Conservation (phyloP, 2,888 invertebrate species). For the Epistrophe eligans region DNA sequence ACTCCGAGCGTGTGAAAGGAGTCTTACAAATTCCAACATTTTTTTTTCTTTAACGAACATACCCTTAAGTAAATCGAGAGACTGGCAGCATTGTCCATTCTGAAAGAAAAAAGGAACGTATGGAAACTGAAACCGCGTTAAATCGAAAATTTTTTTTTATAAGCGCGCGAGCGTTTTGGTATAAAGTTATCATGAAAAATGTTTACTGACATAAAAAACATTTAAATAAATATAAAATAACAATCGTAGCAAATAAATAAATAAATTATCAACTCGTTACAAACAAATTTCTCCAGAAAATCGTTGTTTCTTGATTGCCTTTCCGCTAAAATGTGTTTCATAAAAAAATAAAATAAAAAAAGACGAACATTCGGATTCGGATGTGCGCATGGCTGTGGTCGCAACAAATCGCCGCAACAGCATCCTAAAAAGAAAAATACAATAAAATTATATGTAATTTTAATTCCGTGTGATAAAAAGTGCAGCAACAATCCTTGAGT, state of each 20-base stretch:
- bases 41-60: not conserved
- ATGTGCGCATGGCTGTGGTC: slow-evolving; percentile 72
- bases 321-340: slow-evolving; percentile 15
- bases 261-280: not conserved
- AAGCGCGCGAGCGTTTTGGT: slow-evolving; percentile 42
- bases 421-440: slow-evolving; percentile 41
- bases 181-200: slow-evolving; percentile 27
- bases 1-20: too few species aligned
- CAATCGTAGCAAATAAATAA: not conserved
- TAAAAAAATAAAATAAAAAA: slow-evolving; percentile 9
- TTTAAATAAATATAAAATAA: not conserved
- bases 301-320: not conserved
- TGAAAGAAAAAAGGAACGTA: not conserved
- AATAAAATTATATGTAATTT: slow-evolving; percentile 39
- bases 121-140: slow-evolving; percentile 61
- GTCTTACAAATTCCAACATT: too few species aligned
- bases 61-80: not conserved
- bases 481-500: slow-evolving; percentile 17
- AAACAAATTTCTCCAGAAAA: not conserved
- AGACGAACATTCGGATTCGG: slow-evolving; percentile 18
- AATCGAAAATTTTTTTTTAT: slow-evolving; percentile 41
- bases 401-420: slow-evolving; percentile 74
- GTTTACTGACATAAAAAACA: slow-evolving; percentile 6
- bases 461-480: slow-evolving; percentile 27
- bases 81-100: not conserved